Evolutionary conservation across 2,797 vertebrate species (phyloP).

Genomic region (Thripadectes ignobilis): DNA sequence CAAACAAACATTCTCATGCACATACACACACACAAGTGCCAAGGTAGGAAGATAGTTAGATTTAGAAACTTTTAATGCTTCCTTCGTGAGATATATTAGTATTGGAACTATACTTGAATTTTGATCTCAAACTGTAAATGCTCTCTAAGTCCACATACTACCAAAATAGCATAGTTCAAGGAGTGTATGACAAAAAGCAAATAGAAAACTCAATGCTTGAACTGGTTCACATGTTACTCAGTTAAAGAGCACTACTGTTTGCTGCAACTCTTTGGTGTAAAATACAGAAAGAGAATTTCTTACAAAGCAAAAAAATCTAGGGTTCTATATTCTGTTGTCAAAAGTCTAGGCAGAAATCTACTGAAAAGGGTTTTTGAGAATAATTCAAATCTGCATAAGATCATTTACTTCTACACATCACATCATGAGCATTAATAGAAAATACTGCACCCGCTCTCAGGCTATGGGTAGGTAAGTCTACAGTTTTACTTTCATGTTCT

Average conservation of each 20-base stretch:
- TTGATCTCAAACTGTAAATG: neutral
- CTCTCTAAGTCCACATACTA: neutral
- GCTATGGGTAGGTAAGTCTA: neutral
- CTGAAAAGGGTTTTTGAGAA: neutral
- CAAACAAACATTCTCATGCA: neutral
- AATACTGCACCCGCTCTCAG: neutral
- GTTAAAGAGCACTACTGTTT: neutral
- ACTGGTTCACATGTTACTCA: neutral
- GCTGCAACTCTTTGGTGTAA: neutral
- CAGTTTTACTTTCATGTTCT: neutral
- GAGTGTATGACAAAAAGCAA: neutral
- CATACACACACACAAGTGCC: neutral
- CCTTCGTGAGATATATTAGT: neutral
- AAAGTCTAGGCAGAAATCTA: neutral
- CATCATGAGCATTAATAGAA: neutral
- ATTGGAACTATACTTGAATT: neutral
- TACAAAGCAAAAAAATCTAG: neutral
- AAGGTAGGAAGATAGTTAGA: neutral
- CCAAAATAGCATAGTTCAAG: neutral
- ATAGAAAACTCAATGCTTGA: neutral
- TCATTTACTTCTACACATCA: neutral
- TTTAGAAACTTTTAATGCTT: neutral
- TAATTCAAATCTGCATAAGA: neutral
- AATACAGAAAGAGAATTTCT: neutral
- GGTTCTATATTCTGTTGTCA: neutral